Base-by-base conservation (phyloP, 1,140 invertebrate species). In the Myzus persicae region DNA sequence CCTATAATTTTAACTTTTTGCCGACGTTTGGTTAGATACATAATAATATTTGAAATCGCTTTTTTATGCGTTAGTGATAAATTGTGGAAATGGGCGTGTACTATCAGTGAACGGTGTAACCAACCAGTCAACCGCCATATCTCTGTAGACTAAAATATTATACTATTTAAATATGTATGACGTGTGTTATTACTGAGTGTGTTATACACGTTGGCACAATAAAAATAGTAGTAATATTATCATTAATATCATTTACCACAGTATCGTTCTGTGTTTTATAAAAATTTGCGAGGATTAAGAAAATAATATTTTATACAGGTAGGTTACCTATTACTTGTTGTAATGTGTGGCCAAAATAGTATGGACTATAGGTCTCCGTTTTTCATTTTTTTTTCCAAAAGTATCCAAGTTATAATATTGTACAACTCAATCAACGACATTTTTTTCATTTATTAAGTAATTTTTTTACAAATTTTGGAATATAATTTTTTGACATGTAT, bases 81-180 rank as follows among this genome's bases (percentile, higher is more conserved):
- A 76, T 76, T 36, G 59, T 76, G 31, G 36, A 6, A 31, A 42
- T 90, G 89, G 89, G 89, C 89, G 89, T 90, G 89, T 40, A 22
- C 38, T 42, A 36, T n/a, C 18, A n/a, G 31, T 42, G 54, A 90
- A 90, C 54, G 48, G 54, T 36, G 51, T 90, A 67, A 90, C 89
- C 89, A 90, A 90, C 89, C 89, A 42, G 89, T 67, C 54, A 42
- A 26, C 46, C 11, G n/a, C 22, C 48, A 54, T 76, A 76, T 76
- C 59, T 48, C n/a, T 54, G 31, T 48, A 51, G 48, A 51, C 48
- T 24, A 22, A 22, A 22, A 1, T 20, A 44, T 48, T 48, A 24
- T 26, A n/a, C 46, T 26, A 44, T 85, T 14, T 44, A 26, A 85
- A 18, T 85, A 44, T 44, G 2, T 38, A 6, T 38, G 42, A 42